Conservation (phyloP, 2,888 invertebrate genomes). For the Hirudinaria manillensis region DNA sequence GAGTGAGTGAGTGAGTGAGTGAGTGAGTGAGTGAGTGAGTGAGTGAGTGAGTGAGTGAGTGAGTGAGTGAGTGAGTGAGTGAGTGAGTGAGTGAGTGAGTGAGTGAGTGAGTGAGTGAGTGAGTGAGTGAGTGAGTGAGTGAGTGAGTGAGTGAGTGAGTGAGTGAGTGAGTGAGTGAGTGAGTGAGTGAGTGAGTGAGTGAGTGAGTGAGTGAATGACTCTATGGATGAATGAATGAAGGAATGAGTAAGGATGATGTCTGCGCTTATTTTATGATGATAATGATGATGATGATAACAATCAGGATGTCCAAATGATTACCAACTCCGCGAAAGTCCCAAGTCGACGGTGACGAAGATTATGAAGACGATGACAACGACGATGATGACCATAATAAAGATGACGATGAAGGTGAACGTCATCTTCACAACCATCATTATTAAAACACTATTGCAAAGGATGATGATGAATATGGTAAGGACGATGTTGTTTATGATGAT, state of each 20-base stretch:
- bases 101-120: slow-evolving; percentile 33
- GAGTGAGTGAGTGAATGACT: no score
- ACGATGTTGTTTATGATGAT: no score
- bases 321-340: no score
- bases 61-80: slow-evolving; percentile 35
- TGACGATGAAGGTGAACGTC: neutral
- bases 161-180: slow-evolving; percentile 1
- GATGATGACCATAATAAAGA: neutral
- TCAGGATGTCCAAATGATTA: no score
- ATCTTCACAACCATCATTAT: no score
- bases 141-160: slow-evolving; percentile 13
- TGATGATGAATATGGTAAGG: no score
- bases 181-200: neutral
- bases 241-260: neutral
- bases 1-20: slow-evolving; percentile 36
- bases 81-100: slow-evolving; percentile 33
- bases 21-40: slow-evolving; percentile 36
- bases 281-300: neutral
- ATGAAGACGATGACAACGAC: neutral
- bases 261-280: neutral
- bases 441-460: no score
- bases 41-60: slow-evolving; percentile 35
- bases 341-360: neutral
- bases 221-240: neutral
- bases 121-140: slow-evolving; percentile 10